Evolutionary conservation across 2,113 vertebrate genomes (phyloP), one percentile per base, ranked within the genome.

Genomic region (Galbula dea): DNA sequence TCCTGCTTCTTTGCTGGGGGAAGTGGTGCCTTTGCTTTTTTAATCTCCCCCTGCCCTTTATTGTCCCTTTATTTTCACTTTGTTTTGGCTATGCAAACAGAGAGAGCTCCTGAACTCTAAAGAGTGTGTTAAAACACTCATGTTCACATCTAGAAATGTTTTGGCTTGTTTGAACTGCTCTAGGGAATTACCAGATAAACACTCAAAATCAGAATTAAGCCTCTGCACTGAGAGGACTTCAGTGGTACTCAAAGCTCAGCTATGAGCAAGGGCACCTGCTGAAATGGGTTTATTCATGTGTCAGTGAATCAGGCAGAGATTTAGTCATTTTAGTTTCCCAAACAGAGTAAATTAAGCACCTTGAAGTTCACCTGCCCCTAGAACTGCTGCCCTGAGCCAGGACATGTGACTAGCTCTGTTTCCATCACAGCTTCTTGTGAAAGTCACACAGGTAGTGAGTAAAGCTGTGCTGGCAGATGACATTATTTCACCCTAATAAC

Each of bases 21-120:
- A 65, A 7, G 3, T 24, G 2, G 19, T 0, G 0, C 34, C 30
- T 61, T 29, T 55, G 5, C 51, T 32, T 9, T n/a, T 24, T 13
- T 4, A 7, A 17, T 32, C 4, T 27, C 26, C 4, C 5, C 43
- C 45, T 90, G 7, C 14, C 4, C 5, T 79, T 45, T 36, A 29
- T 9, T 62, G 7, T 69, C 27, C 8, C 22, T 55, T 81, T 61
- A 34, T 43, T 49, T 80, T 76, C 27, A 37, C 9, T 89, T 80
- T 48, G 3, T 14, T 86, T 90, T 69, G 41, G 1, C 11, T 75
- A 5, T 43, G n/a, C 12, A 51, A 30, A 46, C 1, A 78, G 57
- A 61, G 7, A 74, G 6, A 7, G 8, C 5, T 69, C 11, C 49
- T 51, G 23, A 61, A 29, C 17, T 36, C 34, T 37, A 39, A 48